A percentile compares a stretch with the other conserved stretches of the same genome.
Conservation (phyloP, 2,888 invertebrate genomes). For the Drosophila anceps region DNA sequence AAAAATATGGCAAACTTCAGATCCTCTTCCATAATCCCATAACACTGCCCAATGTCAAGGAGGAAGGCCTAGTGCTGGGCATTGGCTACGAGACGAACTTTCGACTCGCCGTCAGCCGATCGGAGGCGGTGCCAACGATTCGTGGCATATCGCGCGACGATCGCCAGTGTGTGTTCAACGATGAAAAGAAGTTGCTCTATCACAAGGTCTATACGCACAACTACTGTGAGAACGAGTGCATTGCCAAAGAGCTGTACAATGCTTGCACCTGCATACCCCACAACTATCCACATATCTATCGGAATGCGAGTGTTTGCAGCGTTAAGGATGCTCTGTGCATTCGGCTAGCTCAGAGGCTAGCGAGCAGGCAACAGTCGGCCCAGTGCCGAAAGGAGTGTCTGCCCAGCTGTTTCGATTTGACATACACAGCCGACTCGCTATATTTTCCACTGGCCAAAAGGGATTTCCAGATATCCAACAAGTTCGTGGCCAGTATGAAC, state of each 20-base stretch:
- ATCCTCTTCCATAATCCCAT: slow-evolving; percentile 89
- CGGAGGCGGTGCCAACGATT: slow-evolving; percentile 88
- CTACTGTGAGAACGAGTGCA: slow-evolving; percentile 88
- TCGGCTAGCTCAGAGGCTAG: slow-evolving; percentile 30
- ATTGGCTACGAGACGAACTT: slow-evolving; percentile 90
- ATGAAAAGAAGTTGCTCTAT: slow-evolving; percentile 89
- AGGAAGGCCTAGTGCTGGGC: slow-evolving; percentile 89
- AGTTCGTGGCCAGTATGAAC: slow-evolving; percentile 61
- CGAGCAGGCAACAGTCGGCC: slow-evolving; percentile 18
- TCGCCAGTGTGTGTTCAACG: slow-evolving; percentile 90
- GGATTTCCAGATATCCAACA: slow-evolving; percentile 71
- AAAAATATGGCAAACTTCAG: slow-evolving; percentile 39
- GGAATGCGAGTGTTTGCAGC: slow-evolving; percentile 85
- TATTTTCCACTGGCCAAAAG: slow-evolving; percentile 85
- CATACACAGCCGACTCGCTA: slow-evolving; percentile 88
- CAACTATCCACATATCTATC: slow-evolving; percentile 87
- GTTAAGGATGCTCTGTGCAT: slow-evolving; percentile 58
- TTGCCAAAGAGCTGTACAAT: slow-evolving; percentile 51
- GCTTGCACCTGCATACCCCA: slow-evolving; percentile 78
- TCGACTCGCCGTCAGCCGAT: slow-evolving; percentile 88
- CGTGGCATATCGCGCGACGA: slow-evolving; percentile 88
- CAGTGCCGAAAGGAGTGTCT: slow-evolving; percentile 87
- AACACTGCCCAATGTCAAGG: slow-evolving; percentile 91
- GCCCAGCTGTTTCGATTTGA: slow-evolving; percentile 90
- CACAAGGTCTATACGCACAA: slow-evolving; percentile 85